Percentiles rank a stretch among this genome's conserved stretches.
Conservation (phyloP, 2,797 vertebrate genomes). For the Poecile montanus region DNA sequence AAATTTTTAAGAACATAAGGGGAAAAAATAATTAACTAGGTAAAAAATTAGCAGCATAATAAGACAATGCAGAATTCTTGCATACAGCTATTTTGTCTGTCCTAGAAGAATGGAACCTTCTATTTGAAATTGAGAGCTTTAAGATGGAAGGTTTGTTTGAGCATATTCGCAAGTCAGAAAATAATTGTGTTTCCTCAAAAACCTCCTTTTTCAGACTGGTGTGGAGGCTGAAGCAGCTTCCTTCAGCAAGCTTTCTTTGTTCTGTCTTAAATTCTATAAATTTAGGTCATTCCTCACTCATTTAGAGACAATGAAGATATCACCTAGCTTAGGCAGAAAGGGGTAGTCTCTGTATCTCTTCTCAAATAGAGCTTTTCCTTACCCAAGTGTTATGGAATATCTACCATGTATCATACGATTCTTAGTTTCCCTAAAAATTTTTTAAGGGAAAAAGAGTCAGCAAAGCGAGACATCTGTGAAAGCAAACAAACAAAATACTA, state of each 20-base stretch:
- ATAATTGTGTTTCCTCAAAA: neutral
- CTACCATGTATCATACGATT: accelerated
- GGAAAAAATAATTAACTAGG: neutral
- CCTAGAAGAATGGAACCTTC: neutral
- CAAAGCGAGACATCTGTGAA: neutral
- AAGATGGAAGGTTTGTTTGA: neutral
- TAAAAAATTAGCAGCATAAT: neutral
- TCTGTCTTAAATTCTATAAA: neutral
- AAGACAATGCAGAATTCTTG: neutral
- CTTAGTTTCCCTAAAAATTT: neutral
- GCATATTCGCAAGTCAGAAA: neutral
- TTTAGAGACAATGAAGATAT: neutral
- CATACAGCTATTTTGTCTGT: neutral
- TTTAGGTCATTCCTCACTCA: neutral
- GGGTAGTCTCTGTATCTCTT: neutral
- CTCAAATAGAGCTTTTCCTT: neutral
- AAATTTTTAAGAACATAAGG: neutral
- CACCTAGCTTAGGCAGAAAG: neutral
- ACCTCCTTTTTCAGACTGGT: neutral
- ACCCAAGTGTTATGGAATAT: neutral
- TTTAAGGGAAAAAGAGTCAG: neutral
- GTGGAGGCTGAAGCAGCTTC: neutral
- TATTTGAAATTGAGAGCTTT: neutral
- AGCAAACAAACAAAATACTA: neutral
- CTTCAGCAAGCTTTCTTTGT: neutral